Base-by-base conservation (phyloP, 2,888 invertebrate genomes). In the Drosophila yooni region DNA sequence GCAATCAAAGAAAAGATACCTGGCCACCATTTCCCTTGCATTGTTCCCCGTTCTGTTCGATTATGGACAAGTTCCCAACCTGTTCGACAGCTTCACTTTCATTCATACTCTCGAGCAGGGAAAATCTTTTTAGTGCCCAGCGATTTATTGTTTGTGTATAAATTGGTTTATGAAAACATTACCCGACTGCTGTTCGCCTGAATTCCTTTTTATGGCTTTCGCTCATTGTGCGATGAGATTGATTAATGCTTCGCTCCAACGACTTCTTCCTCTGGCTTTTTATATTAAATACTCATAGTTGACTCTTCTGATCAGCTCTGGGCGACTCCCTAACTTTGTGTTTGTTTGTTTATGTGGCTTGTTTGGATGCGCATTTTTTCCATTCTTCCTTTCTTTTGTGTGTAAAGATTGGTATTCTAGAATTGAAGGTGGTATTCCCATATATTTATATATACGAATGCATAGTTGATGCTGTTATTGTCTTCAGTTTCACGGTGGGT, bases 151-250 rank as follows among this genome's bases (percentile, higher is more conserved):
- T 81, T 79, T 79, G 79, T 69, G 34, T 76, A 71, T 79, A 81
- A 79, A 81, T 81, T 81, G 81, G 83, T 81, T 79, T 85, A 88
- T 80, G 86, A 83, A 85, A 87, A 85, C 79, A 80, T 77, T 69
- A 63, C 52, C 54, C 46, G 53, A 36, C 78, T 79, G 64, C 72
- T 73, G 77, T 83, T 85, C 86, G 60, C 57, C 71, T 73, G 82
- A 88, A 88, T 82, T 65, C 59, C 53, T 54, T 51, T 76, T 66
- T 69, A 71, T 74, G 34, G 43, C 51, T 51, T 43, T 40, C 60
- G 29, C 53, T 58, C 48, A 84, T 87, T 87, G 86, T 85, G 71
- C 57, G 74, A 56, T 77, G 58, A 75, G 82, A 70, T 85, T 85
- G 84, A 85, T 85, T 88, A 88, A 85, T 85, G 83, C 77, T 59